A percentile compares a stretch with the other conserved stretches of the same genome.
phyloP scores from a whole-genome alignment of 1,140 invertebrate species.

The Achatina immaculata region DNA sequence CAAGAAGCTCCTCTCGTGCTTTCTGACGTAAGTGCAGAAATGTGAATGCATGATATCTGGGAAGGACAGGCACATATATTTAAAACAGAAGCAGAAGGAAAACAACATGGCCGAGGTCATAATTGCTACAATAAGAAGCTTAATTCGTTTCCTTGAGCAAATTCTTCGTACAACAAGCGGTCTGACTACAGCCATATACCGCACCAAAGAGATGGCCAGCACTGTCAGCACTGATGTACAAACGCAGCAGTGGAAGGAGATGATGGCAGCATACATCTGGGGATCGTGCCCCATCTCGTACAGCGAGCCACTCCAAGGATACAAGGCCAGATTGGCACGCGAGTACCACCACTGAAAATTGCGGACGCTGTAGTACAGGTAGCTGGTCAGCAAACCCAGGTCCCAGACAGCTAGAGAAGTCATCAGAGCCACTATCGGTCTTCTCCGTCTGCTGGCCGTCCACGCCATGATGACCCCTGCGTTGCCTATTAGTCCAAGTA shows the following conservation, averaged over 20 bases:
- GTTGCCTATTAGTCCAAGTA: constrained; percentile 26
- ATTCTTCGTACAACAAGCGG: constrained; percentile 25
- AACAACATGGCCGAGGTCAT: neutral
- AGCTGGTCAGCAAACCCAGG: constrained; percentile 29
- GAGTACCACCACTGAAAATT: constrained; percentile 30
- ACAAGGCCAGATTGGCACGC: neutral
- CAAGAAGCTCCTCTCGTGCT: neutral
- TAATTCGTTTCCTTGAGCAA: constrained; percentile 23
- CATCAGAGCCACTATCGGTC: constrained; percentile 26
- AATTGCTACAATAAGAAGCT: neutral
- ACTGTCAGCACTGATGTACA: constrained; percentile 33
- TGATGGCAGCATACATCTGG: constrained; percentile 24
- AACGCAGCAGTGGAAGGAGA: constrained; percentile 23
- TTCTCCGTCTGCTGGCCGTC: constrained; percentile 18
- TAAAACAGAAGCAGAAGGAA: constrained; percentile 25
- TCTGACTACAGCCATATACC: constrained; percentile 32
- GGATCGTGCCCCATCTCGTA: constrained; percentile 34
- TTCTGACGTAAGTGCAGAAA: neutral
- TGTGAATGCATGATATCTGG: neutral
- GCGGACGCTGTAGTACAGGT: constrained; percentile 27
- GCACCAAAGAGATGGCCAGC: constrained; percentile 23
- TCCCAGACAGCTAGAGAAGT: constrained; percentile 29
- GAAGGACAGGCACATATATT: constrained; percentile 25
- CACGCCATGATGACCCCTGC: constrained; percentile 30
- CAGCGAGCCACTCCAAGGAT: constrained; percentile 29